These are phyloP conservation scores for Dascyllus trimaculatus DNA, from an alignment of 2,113 vertebrate species.

Conservation along the genomic window DNA sequence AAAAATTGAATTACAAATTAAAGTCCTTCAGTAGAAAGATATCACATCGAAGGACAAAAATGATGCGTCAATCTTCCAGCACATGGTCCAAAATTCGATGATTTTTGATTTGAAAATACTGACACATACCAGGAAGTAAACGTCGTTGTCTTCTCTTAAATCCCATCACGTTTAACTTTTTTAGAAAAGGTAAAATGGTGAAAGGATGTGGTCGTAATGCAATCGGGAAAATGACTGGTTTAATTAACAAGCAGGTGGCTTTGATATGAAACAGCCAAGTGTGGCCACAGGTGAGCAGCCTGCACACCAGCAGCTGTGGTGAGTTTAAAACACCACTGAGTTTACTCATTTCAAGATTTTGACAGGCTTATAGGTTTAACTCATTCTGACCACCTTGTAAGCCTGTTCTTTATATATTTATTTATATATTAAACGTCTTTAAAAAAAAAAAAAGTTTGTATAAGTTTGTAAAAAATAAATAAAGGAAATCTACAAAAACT, in stretches of 20 bases:
- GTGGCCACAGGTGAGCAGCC: conserved; percentile 16
- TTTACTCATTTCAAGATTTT: not conserved
- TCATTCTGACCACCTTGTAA: too few species aligned
- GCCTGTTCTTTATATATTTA: too few species aligned
- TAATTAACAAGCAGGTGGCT: conserved; percentile 36
- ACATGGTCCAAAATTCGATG: too few species aligned
- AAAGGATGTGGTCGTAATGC: not conserved
- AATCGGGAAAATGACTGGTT: not conserved
- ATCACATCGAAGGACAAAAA: not conserved
- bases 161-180: conserved; percentile 54
- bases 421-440: too few species aligned
- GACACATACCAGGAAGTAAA: conserved; percentile 50
- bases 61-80: not conserved
- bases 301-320: not conserved
- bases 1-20: too few species aligned
- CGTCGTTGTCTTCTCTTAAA: conserved; percentile 43
- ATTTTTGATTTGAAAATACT: not conserved
- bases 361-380: not conserved
- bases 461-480: too few species aligned
- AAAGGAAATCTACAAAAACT: too few species aligned
- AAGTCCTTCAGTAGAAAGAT: not conserved
- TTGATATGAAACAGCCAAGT: conserved; percentile 11
- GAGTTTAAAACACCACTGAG: not conserved
- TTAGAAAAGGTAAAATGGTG: not conserved
- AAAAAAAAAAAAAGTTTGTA: too few species aligned